Conservation (phyloP, 2,113 vertebrate genomes). For the Mungos mungo region DNA sequence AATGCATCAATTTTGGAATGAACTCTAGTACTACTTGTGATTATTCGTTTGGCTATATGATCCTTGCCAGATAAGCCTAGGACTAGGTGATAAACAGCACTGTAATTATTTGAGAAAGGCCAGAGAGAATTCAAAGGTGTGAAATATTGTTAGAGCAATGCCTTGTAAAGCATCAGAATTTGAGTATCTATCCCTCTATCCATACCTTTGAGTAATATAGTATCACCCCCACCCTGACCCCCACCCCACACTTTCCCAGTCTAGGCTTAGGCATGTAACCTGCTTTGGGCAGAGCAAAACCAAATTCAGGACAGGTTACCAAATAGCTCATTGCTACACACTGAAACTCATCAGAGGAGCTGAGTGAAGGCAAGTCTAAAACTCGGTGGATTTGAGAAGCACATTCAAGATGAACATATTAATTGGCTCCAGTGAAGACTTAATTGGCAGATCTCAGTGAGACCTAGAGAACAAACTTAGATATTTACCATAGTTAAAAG, state of each 20-base stretch:
- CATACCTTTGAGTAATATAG: neutral
- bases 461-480: neutral
- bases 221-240: neutral
- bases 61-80: neutral
- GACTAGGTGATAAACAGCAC: slow-evolving; percentile 5
- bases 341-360: neutral
- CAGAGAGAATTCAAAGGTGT: neutral
- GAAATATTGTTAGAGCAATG: neutral
- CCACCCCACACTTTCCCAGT: too few relatives aligned
- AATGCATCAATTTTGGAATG: neutral
- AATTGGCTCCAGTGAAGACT: neutral
- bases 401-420: neutral
- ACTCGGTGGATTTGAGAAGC: neutral
- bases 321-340: neutral
- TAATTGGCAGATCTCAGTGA: neutral
- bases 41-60: neutral
- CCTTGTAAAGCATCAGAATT: neutral
- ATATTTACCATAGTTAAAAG: neutral
- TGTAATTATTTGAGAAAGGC: neutral
- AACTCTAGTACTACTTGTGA: neutral
- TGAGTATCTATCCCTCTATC: neutral
- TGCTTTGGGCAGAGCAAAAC: neutral
- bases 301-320: neutral
- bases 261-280: neutral
- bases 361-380: neutral